Evolutionary conservation across 2,797 vertebrate species (phyloP), one percentile per base, ranked within the genome.

Genomic region (Pteronotus mesoamericanus): DNA sequence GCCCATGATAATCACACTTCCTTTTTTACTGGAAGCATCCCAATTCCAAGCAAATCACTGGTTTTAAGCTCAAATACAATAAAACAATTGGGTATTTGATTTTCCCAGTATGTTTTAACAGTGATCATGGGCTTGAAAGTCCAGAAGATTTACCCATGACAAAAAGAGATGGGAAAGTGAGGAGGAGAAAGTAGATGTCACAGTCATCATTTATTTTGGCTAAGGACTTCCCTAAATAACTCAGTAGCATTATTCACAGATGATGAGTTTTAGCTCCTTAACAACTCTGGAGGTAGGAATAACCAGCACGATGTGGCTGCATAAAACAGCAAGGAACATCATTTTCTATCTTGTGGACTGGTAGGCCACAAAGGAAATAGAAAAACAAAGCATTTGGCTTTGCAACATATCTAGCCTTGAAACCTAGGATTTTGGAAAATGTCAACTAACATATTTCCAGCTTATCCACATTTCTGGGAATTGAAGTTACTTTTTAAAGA

Each of bases 181-280:
- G 24, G 12, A 61, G 14, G 24, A 94, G 44, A 96, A 51, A 64
- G 2, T 32, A 26, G 21, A 39, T 7, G 39, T 42, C 53, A 44
- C 1, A 86, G 75, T 51, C 19, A 85, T 32, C 37, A 72, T 32
- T 86, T 94, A 83, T 26, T 83, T 34, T 80, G 78, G 64, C 74
- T 91, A 93, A 86, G 32, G 29, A 82, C 51, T 94, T 89, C 32
- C 83, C 48, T 94, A 53, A 95, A 80, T 72, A 89, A 91, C 61
- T 96, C 44, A 95, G 85, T n/a, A 94, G 86, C 55, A 68, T 48
- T 57, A 72, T 84, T 94, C 95, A 92, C 2, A 34, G 66, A 94
- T 26, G 39, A 89, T 46, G 42, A 55, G 6, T 78, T 91, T 69
- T 74, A 74, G 53, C 69, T 89, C 66, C 55, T 86, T 94, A 93